Conservation (phyloP, 2,888 invertebrate species). For the Idaea dimidiata region DNA sequence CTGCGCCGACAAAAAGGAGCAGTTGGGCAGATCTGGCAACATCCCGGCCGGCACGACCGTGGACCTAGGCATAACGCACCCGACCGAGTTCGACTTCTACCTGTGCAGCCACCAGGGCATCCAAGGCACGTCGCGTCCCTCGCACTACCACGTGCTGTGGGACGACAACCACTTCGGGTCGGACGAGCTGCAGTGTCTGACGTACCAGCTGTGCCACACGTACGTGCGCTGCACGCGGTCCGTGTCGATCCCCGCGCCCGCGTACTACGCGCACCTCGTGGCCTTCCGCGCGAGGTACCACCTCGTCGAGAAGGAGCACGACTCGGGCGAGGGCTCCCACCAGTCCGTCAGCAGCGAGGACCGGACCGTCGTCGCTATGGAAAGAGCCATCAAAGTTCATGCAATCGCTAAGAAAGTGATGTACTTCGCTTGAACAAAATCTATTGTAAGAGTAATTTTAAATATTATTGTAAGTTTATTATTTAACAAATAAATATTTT, state of each 20-base stretch:
- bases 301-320: constrained; percentile 99
- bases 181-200: constrained; percentile 99
- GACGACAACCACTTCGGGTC: constrained; percentile 99
- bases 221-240: constrained; percentile 99
- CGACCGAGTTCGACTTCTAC: constrained; percentile 99
- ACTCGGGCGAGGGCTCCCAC: constrained; percentile 98
- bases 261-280: constrained; percentile 99
- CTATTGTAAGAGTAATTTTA: background rate
- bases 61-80: constrained; percentile 99
- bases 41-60: constrained; percentile 99
- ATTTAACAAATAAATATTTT: background rate
- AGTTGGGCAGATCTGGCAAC: constrained; percentile 99
- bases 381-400: constrained; percentile 99
- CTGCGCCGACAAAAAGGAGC: constrained; percentile 99
- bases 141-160: constrained; percentile 99
- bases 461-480: background rate
- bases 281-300: constrained; percentile 99
- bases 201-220: constrained; percentile 99
- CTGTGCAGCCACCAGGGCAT: constrained; percentile 99
- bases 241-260: constrained; percentile 99
- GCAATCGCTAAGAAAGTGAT: constrained; percentile 99
- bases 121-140: constrained; percentile 99
- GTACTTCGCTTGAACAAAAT: constrained; percentile 93
- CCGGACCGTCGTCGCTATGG: constrained; percentile 98
- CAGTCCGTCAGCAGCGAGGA: constrained; percentile 99